Base-by-base conservation (phyloP, 2,888 invertebrate genomes). In the Parasteatoda lunata region DNA sequence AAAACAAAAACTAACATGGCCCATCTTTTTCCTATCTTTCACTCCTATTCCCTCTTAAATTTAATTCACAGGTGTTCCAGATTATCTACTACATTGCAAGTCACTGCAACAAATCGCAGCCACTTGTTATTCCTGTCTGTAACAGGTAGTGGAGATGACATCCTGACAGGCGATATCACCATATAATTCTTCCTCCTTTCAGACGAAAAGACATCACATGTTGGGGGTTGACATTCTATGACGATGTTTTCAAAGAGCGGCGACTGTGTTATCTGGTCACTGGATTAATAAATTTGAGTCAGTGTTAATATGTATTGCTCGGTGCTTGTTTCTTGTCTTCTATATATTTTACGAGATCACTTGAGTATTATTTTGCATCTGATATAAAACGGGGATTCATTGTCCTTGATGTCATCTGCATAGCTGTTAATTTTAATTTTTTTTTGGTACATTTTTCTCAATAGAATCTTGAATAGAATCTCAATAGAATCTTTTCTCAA, bases 41-140 rank as follows among this genome's bases (percentile, higher is more conserved):
- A 11, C 48, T 48, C 47, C 47, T 77, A 75, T 64, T 65, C 49
- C 47, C 47, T 75, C 59, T 64, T 65, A 71, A 79, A 52, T 51
- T 71, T 30, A 51, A 59, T 73, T 65, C 79, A 80, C 84, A 85
- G 84, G 84, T 85, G 84, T 71, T 52, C 82, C 59, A 47, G 52
- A 54, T 51, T 59, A n/a, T 59, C 59, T 59, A 13, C 59, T 9
- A 59, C 59, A 59, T 13, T 30, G 30, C 30, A n/a, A 59, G n/a
- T 3, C 59, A 59, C 59, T 59, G 59, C 59, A 7, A 54, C 54
- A 54, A 11, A 11, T 54, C 8, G 7, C 54, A 30, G 30, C 54
- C 54, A 9, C 8, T 9, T 54, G 11, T 54, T 11, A 54, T 7
- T 11, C 54, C 11, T 54, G 54, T 54, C 54, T 54, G 7, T 11